Base-by-base conservation (phyloP, 1,140 invertebrate genomes). In the Tetramorium alpestre region DNA sequence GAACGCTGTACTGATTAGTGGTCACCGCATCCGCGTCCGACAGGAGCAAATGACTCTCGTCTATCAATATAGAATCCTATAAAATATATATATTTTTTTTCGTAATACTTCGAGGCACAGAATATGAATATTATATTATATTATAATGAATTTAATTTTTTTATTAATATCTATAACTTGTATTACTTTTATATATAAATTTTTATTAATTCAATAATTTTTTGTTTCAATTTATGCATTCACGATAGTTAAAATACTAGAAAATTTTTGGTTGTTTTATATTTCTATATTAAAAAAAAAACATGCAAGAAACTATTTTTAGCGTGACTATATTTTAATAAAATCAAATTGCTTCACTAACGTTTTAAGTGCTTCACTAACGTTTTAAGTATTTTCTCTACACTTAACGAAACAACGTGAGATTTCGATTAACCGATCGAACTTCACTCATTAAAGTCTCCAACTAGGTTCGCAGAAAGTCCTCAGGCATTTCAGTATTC, bases 21-120 rank as follows among this genome's bases (percentile, higher is more conserved):
- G 72, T 88, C 10, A 89, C 84, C 22, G 87, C 88, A 78, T 95
- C 95, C 5, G 91, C 93, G 49, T 95, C 95, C 10, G 87, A 93
- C 16, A 95, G 49, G 73, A 95, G 90, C 56, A 95, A 51, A 60
- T 93, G 91, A 8, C 93, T 93, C 0, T 93, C 91, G 54, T 95
- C 93, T 11, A 95, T 58, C 0, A 95, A 85, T 77, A 90, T 90
- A 18, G 92, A 86, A 7, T 93, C 93, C 95, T 95, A 81, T 69
- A 25, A 86, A 18, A 41, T 85, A 89, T 86, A 73, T 51, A n/a
- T 28, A 13, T 16, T 10, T 60, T 44, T 44, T 44, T 44, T 44
- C 3, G 2, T 56, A 62, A 33, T 62, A 11, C 13, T 8, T 25
- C 2, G 13, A 8, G 10, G 13, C 3, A 49, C 47, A 33, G 13